phyloP scores from a whole-genome alignment of 2,888 invertebrate genomes.

The Eilema depressum region DNA sequence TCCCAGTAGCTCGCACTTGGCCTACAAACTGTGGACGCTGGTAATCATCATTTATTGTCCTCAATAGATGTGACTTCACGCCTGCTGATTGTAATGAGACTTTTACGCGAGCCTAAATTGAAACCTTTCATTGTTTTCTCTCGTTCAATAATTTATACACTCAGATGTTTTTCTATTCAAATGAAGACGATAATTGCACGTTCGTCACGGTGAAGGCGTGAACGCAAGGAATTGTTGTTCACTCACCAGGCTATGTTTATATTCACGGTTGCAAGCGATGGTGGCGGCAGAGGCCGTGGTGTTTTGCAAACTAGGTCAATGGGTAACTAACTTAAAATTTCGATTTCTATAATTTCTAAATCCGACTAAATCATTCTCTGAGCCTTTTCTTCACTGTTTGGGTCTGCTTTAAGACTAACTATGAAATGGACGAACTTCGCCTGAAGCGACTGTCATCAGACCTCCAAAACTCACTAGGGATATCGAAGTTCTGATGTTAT shows the following conservation, averaged over 20 bases:
- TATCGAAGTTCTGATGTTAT: no score
- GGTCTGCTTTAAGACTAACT: no score
- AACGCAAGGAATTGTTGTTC: neutral
- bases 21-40: no score
- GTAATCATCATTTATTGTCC: neutral
- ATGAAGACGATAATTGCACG: neutral
- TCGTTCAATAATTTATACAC: neutral
- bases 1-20: no score
- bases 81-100: neutral
- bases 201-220: neutral
- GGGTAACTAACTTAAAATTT: neutral
- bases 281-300: neutral
- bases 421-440: no score
- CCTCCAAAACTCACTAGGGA: no score
- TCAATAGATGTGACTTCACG: neutral
- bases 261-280: neutral
- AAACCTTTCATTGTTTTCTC: constrained; percentile 4
- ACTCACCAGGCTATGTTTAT: neutral
- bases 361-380: neutral
- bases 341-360: no score
- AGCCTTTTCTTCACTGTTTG: no score
- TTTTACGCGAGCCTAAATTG: neutral
- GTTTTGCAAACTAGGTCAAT: neutral
- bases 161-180: neutral
- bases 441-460: no score